These are phyloP conservation scores for Vanessa atalanta DNA, from an alignment of 1,140 invertebrate genomes.

Conservation along the genomic window DNA sequence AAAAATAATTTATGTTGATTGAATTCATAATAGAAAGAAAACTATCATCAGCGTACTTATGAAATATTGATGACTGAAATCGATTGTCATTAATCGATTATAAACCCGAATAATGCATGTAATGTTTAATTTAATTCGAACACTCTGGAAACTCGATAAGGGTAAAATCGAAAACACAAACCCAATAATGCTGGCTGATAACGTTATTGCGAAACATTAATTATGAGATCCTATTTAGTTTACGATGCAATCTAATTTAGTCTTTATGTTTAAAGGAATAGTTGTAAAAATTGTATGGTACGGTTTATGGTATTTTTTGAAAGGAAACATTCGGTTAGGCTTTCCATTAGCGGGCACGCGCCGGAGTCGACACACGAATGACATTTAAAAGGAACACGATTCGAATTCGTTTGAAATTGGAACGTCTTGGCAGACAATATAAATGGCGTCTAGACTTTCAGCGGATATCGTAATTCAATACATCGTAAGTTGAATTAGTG, in stretches of 20 bases:
- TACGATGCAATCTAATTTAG: slow-evolving; percentile 31
- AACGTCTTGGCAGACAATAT: slow-evolving; percentile 64
- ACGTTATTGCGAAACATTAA: slow-evolving; percentile 57
- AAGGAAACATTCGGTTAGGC: slow-evolving; percentile 55
- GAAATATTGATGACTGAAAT: slow-evolving; percentile 53
- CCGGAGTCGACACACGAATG: slow-evolving; percentile 73
- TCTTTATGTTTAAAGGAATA: slow-evolving; percentile 26
- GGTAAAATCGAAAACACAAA: slow-evolving; percentile 16
- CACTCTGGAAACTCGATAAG: slow-evolving; percentile 42
- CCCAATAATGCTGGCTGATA: slow-evolving; percentile 69
- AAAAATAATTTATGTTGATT: slow-evolving; percentile 78
- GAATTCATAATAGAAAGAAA: slow-evolving; percentile 77
- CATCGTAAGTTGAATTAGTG: slow-evolving; percentile 36
- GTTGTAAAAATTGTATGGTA: slow-evolving; percentile 47
- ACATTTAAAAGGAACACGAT: slow-evolving; percentile 74
- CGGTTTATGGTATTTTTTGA: slow-evolving; percentile 30
- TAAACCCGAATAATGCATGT: slow-evolving; percentile 66
- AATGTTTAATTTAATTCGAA: slow-evolving; percentile 67
- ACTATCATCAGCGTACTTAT: slow-evolving; percentile 60
- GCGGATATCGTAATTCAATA: slow-evolving; percentile 53
- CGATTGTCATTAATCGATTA: slow-evolving; percentile 70
- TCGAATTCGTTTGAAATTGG: slow-evolving; percentile 73
- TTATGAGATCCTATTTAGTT: slow-evolving; percentile 24
- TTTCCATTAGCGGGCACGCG: slow-evolving; percentile 78
- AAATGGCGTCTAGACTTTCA: slow-evolving; percentile 74